Conservation (phyloP, 2,797 vertebrate genomes). For the Muraenolepis orangiensis region DNA sequence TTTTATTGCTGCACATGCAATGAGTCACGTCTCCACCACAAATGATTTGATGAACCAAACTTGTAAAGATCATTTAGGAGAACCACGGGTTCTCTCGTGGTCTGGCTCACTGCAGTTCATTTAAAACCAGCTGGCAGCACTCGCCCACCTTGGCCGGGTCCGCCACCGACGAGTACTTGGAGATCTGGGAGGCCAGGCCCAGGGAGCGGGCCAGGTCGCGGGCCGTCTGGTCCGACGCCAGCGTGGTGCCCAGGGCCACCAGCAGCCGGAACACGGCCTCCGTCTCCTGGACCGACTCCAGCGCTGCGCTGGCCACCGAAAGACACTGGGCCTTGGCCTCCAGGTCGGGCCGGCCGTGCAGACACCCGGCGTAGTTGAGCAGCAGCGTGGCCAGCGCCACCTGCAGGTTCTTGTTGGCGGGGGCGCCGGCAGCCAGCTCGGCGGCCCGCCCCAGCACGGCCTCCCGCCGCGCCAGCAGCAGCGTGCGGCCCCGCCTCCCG, state of each 20-base stretch:
- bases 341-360: constrained; percentile 83
- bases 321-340: constrained; percentile 97
- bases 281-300: constrained; percentile 93
- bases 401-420: constrained; percentile 94
- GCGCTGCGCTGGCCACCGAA: constrained; percentile 87
- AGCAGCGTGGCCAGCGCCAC: constrained; percentile 91
- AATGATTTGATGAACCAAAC: constrained; percentile 53
- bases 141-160: constrained; percentile 93
- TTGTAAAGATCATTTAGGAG: constrained; percentile 41
- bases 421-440: constrained; percentile 79
- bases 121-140: constrained; percentile 91
- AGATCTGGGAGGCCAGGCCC: constrained; percentile 90
- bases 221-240: constrained; percentile 85
- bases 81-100: constrained; percentile 33
- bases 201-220: constrained; percentile 91
- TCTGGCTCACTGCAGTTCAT: constrained; percentile 79
- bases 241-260: constrained; percentile 92
- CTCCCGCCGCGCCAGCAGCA: constrained; percentile 90
- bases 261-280: constrained; percentile 97
- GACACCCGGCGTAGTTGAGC: constrained; percentile 89
- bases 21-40: constrained; percentile 60
- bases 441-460: constrained; percentile 83
- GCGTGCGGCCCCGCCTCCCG: constrained; percentile 78
- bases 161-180: constrained; percentile 84
- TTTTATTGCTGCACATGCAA: constrained; percentile 74